A percentile compares a stretch with the other conserved stretches of the same genome.
phyloP scores from a whole-genome alignment of 2,888 invertebrate genomes.

The Trilocha varians region DNA sequence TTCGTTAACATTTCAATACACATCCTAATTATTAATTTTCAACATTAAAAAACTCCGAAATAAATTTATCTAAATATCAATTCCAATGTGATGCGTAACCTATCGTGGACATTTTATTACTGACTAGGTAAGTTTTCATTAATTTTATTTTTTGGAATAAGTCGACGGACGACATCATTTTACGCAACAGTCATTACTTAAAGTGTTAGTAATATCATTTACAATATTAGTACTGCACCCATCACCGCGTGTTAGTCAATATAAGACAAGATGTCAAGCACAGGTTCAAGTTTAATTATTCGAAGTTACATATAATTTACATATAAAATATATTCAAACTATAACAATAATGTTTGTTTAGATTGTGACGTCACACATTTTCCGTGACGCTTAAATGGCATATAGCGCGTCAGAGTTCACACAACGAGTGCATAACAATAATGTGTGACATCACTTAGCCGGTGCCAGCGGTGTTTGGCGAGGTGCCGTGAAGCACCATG shows the following conservation, averaged over 20 bases:
- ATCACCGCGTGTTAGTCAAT: constrained; percentile 21
- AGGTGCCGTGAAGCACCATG: neutral
- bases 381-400: neutral
- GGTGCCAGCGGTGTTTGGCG: neutral
- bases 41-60: constrained; percentile 16
- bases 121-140: constrained; percentile 14
- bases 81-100: constrained; percentile 30
- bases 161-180: too few relatives aligned
- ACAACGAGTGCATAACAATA: neutral
- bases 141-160: too few relatives aligned
- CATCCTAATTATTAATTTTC: constrained; percentile 9
- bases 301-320: neutral
- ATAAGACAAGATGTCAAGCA: constrained; percentile 7
- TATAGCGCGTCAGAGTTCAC: neutral
- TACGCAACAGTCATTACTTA: too few relatives aligned
- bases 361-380: neutral
- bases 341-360: neutral
- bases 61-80: constrained; percentile 32
- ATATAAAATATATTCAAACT: neutral
- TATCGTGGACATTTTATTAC: constrained; percentile 34
- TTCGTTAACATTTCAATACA: constrained; percentile 1
- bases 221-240: constrained; percentile 20
- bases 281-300: constrained; percentile 5
- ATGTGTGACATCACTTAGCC: neutral
- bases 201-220: neutral